phyloP scores from a whole-genome alignment of 2,888 invertebrate species.

The Saturnia pavonia region DNA sequence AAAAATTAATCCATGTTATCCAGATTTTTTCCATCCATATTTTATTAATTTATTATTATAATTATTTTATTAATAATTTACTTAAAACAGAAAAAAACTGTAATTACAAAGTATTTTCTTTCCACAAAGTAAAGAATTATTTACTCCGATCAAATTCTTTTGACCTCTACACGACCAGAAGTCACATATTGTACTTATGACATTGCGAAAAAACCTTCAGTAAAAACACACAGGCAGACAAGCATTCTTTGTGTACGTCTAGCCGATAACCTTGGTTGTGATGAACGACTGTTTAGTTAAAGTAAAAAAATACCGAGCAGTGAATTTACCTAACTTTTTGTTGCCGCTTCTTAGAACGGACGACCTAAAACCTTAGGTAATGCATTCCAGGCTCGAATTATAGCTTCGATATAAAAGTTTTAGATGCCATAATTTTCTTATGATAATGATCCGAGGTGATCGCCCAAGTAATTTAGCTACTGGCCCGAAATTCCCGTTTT shows the following conservation, averaged over 20 bases:
- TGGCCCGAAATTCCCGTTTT: not conserved
- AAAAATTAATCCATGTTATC: too few relatives aligned
- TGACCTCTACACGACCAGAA: constrained; percentile 74
- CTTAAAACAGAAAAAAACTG: not conserved
- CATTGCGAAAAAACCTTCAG: constrained; percentile 70
- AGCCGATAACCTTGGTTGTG: constrained; percentile 72
- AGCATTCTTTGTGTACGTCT: constrained; percentile 78
- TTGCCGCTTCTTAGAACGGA: constrained; percentile 65
- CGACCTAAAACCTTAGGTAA: constrained; percentile 64
- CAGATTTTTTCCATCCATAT: too few relatives aligned
- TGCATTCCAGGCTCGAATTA: constrained; percentile 64
- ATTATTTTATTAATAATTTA: not conserved
- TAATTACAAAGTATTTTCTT: constrained; percentile 46
- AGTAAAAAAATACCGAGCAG: constrained; percentile 67
- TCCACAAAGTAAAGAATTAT: constrained; percentile 64
- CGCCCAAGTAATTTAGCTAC: constrained; percentile 26
- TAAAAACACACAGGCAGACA: constrained; percentile 71
- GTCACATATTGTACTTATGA: constrained; percentile 67
- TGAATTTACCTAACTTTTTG: constrained; percentile 80
- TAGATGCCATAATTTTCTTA: constrained; percentile 71
- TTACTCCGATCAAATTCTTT: constrained; percentile 54
- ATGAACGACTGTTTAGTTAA: constrained; percentile 73
- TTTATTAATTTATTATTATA: too few relatives aligned
- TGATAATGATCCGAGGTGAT: constrained; percentile 63
- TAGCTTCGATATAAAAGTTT: constrained; percentile 59